phyloP scores from a whole-genome alignment of 2,888 invertebrate genomes.

The Cheilosia impressa region DNA sequence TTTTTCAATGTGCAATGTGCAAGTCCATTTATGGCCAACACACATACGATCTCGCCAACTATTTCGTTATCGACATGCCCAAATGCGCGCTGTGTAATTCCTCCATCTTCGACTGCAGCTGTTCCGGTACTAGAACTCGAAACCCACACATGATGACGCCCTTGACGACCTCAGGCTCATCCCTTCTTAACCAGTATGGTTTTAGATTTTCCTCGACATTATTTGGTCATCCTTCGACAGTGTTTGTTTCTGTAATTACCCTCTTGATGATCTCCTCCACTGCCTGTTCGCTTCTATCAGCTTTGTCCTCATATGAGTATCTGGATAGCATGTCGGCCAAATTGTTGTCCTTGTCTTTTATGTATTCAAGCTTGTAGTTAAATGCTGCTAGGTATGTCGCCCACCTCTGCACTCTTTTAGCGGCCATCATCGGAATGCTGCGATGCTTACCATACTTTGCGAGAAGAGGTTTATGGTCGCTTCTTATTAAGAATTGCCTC shows the following conservation, averaged over 20 bases:
- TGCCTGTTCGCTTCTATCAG: neutral
- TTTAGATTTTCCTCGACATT: neutral
- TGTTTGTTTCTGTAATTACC: slow-evolving; percentile 7
- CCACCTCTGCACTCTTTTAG: neutral
- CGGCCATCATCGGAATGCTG: neutral
- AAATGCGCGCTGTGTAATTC: slow-evolving; percentile 20
- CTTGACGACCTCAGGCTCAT: neutral
- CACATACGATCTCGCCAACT: slow-evolving; percentile 9
- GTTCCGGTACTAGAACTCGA: slow-evolving; percentile 24
- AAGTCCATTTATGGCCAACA: neutral
- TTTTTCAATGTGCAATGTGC: slow-evolving; percentile 5
- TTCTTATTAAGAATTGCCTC: too few species aligned
- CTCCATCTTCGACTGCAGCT: neutral
- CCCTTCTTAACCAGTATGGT: slow-evolving; percentile 19
- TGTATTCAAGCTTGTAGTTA: slow-evolving; percentile 1
- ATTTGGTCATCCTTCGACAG: neutral
- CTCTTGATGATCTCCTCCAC: neutral
- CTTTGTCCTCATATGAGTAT: neutral
- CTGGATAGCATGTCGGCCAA: too few species aligned
- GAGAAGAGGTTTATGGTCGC: too few species aligned
- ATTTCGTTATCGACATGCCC: neutral
- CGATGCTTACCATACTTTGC: neutral
- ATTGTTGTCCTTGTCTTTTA: slow-evolving; percentile 15
- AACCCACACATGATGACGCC: slow-evolving; percentile 21
- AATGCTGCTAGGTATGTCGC: neutral